Evolutionary conservation across 2,888 invertebrate genomes (phyloP).

Genomic region (Aphidius colemani): DNA sequence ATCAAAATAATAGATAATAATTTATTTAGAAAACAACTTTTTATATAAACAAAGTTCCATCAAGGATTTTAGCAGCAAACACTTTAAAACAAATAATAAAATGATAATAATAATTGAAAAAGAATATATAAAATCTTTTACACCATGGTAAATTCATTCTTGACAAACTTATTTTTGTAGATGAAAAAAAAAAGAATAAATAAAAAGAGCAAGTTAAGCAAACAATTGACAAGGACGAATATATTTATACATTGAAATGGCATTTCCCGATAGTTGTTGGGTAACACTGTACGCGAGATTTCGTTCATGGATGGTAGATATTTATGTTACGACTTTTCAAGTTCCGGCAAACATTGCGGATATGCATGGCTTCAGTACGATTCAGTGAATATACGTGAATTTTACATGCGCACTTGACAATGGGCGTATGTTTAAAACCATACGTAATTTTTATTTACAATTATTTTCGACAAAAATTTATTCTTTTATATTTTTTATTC

Average conservation of each 20-base stretch:
- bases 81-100: too few relatives aligned
- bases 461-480: too few relatives aligned
- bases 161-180: constrained; percentile 1
- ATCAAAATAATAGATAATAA: too few relatives aligned
- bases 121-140: too few relatives aligned
- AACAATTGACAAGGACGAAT: background rate
- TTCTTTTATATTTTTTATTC: too few relatives aligned
- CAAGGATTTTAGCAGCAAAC: too few relatives aligned
- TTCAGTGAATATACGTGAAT: constrained; percentile 19
- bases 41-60: too few relatives aligned
- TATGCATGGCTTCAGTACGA: constrained; percentile 23
- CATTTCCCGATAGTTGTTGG: constrained; percentile 8
- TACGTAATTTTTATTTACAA: background rate
- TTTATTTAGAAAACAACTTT: too few relatives aligned
- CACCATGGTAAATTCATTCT: background rate
- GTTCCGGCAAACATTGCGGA: constrained; percentile 31
- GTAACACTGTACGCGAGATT: constrained; percentile 11
- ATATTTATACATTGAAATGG: constrained; percentile 5
- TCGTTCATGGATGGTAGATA: constrained; percentile 28
- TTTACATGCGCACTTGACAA: constrained; percentile 19
- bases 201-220: background rate
- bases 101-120: too few relatives aligned
- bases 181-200: background rate
- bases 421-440: background rate
- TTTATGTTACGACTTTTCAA: constrained; percentile 36